Evolutionary conservation across 2,888 invertebrate genomes (phyloP).

Genomic region (Petrolisthes cinctipes): DNA sequence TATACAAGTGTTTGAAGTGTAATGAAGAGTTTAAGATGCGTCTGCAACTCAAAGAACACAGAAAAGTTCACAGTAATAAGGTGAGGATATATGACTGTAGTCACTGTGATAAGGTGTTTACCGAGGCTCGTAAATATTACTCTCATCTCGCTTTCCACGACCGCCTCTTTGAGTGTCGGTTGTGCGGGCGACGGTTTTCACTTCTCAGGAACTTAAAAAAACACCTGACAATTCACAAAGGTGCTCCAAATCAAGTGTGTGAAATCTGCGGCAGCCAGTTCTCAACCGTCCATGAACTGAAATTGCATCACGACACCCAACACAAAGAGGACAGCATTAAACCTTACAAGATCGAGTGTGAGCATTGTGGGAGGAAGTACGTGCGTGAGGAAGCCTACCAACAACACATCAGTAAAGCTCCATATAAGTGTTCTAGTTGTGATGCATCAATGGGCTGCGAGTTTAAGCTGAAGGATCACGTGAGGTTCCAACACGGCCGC

Average conservation of each 20-base stretch:
- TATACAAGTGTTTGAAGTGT: conserved; percentile 48
- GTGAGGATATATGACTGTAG: conserved; percentile 43
- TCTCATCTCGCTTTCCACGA: conserved; percentile 49
- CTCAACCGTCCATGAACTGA: conserved; percentile 23
- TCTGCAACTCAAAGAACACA: conserved; percentile 40
- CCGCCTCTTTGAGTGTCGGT: conserved; percentile 43
- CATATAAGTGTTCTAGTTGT: conserved; percentile 46
- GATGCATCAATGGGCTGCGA: conserved; percentile 45
- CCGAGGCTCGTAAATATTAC: conserved; percentile 50
- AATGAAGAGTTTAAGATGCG: conserved; percentile 48
- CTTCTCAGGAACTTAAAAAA: conserved; percentile 51
- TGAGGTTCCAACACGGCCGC: conserved; percentile 40
- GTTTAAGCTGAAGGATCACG: conserved; percentile 38
- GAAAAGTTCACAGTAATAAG: conserved; percentile 35
- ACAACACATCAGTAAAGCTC: conserved; percentile 43
- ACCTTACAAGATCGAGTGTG: conserved; percentile 36
- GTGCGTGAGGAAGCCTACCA: conserved; percentile 43
- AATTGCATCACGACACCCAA: conserved; percentile 38
- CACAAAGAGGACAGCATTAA: conserved; percentile 42
- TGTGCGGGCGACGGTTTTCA: conserved; percentile 43
- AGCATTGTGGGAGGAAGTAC: conserved; percentile 44
- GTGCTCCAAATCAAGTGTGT: conserved; percentile 46
- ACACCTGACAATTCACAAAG: conserved; percentile 38
- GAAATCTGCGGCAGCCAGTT: conserved; percentile 51
- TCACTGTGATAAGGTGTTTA: conserved; percentile 52